Percentiles rank a stretch among this genome's conserved stretches.
These are phyloP conservation scores for Paracanthobrama guichenoti DNA, from an alignment of 2,113 vertebrate species.

Conservation along the genomic window DNA sequence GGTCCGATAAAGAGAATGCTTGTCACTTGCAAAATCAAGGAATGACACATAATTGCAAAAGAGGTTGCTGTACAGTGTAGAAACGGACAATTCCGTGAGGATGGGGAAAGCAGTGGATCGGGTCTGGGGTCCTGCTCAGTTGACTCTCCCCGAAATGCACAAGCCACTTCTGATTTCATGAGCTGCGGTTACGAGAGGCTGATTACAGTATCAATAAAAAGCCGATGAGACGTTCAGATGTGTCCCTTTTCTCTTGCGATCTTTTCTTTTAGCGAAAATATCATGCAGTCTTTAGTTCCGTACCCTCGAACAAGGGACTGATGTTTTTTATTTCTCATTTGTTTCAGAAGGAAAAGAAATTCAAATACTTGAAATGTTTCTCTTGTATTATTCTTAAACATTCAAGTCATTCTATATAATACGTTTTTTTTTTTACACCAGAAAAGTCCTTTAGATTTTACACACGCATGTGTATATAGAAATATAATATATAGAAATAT, in stretches of 20 bases:
- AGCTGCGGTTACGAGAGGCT: conserved; percentile 71
- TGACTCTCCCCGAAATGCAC: conserved; percentile 67
- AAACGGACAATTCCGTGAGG: conserved; percentile 70
- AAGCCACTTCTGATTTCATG: conserved; percentile 73
- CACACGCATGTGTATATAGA: conserved; percentile 77
- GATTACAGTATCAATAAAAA: conserved; percentile 78
- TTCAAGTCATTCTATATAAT: conserved; percentile 84
- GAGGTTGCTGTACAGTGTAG: conserved; percentile 78
- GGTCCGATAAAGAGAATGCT: conserved; percentile 72
- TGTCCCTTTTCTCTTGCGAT: conserved; percentile 67
- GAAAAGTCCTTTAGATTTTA: conserved; percentile 79
- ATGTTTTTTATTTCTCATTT: conserved; percentile 52
- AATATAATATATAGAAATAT: conserved; percentile 87
- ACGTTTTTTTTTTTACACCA: conserved; percentile 78
- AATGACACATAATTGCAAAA: conserved; percentile 74
- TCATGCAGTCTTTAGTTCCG: conserved; percentile 81
- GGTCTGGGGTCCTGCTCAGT: conserved; percentile 63
- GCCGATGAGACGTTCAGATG: conserved; percentile 72
- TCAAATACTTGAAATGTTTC: conserved; percentile 77
- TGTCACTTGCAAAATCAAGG: conserved; percentile 67
- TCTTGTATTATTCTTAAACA: conserved; percentile 79
- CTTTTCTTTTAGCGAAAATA: conserved; percentile 79
- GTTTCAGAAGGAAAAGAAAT: conserved; percentile 74
- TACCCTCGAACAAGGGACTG: conserved; percentile 59
- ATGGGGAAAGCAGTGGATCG: conserved; percentile 25